Conservation (phyloP, 1,140 invertebrate genomes). For the Drosophila athabasca region DNA sequence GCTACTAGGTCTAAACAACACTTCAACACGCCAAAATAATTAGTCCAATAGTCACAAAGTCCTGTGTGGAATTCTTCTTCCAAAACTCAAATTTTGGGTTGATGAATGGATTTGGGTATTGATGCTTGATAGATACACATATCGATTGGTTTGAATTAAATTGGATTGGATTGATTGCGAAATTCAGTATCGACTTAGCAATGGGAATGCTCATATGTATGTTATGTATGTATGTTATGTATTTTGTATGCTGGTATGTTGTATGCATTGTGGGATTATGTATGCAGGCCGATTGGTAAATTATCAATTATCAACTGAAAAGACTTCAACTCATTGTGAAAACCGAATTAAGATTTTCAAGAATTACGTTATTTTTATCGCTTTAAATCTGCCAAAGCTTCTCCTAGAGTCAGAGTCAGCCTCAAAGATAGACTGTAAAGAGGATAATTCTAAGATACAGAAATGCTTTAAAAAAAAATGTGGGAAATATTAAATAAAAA, state of each 20-base stretch:
- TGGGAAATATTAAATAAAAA: too few relatives aligned
- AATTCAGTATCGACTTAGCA: constrained; percentile 72
- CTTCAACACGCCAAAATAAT: too few relatives aligned
- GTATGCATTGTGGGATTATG: constrained; percentile 9
- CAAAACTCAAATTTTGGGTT: constrained; percentile 21
- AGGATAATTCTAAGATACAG: too few relatives aligned
- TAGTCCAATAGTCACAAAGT: constrained; percentile 18
- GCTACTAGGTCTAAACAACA: not conserved
- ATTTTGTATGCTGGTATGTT: constrained; percentile 36
- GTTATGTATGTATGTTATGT: constrained; percentile 27
- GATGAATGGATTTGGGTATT: constrained; percentile 18
- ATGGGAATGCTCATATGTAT: constrained; percentile 79
- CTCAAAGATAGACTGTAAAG: too few relatives aligned
- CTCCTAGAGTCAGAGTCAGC: too few relatives aligned
- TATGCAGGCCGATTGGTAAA: constrained; percentile 34
- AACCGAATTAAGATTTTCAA: too few relatives aligned
- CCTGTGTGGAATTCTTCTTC: constrained; percentile 34
- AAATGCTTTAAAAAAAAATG: too few relatives aligned
- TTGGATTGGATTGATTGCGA: constrained; percentile 30
- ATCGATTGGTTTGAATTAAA: constrained; percentile 13
- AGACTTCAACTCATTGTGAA: too few relatives aligned
- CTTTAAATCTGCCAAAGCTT: too few relatives aligned
- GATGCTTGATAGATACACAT: constrained; percentile 37
- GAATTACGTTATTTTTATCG: too few relatives aligned
- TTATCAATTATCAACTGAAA: not conserved